Conservation (phyloP, 2,888 invertebrate species). For the Spodoptera littoralis region DNA sequence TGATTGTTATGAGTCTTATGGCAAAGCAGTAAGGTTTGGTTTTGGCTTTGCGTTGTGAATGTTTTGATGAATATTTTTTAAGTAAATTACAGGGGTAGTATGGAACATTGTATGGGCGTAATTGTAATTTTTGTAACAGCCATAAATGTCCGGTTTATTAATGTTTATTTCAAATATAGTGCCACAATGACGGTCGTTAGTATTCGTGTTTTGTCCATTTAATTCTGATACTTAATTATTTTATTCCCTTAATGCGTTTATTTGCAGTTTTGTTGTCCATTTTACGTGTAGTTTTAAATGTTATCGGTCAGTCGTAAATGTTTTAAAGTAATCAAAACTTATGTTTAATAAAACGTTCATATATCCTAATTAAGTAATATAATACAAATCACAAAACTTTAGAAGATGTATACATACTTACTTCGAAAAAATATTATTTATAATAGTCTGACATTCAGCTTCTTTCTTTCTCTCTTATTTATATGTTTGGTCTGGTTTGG, state of each 20-base stretch:
- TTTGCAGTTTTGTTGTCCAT: conserved; percentile 6
- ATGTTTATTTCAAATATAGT: conserved; percentile 52
- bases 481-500: too few species aligned
- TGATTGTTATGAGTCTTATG: conserved; percentile 54
- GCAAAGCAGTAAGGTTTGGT: conserved; percentile 53
- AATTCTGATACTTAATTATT: conserved; percentile 31
- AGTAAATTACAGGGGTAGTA: conserved; percentile 75
- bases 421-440: too few species aligned
- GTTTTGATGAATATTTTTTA: conserved; percentile 62
- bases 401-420: too few species aligned
- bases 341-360: too few species aligned
- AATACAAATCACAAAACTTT: too few species aligned
- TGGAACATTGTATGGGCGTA: conserved; percentile 68
- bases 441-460: too few species aligned
- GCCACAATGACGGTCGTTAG: conserved; percentile 37
- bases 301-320: too few species aligned
- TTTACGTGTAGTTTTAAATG: not conserved
- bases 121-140: conserved; percentile 68
- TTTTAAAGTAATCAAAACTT: too few species aligned
- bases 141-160: conserved; percentile 59
- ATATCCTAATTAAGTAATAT: too few species aligned
- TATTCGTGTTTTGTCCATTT: conserved; percentile 33
- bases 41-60: conserved; percentile 49
- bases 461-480: too few species aligned
- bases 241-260: conserved; percentile 8